Evolutionary conservation across 2,113 vertebrate species (phyloP).

Genomic region (Chaenogobius annularis): DNA sequence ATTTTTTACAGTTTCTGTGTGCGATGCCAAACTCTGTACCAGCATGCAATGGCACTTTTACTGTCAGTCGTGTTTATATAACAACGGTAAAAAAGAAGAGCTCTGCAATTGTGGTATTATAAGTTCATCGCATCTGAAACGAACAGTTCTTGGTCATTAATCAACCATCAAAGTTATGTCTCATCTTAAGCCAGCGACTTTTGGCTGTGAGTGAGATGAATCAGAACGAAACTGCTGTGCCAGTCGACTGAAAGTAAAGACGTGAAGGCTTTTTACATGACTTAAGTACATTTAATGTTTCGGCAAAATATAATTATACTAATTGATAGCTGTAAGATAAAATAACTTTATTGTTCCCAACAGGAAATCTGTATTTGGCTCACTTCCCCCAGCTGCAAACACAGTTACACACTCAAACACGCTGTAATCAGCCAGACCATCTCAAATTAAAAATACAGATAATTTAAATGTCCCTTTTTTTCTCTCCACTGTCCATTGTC

Average conservation of each 20-base stretch:
- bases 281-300: not conserved
- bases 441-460: too few relatives aligned
- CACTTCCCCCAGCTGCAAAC: too few relatives aligned
- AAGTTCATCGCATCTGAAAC: not conserved
- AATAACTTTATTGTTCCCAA: not conserved
- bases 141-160: not conserved
- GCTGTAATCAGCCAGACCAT: too few relatives aligned
- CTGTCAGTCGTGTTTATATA: not conserved
- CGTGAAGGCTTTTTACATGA: not conserved
- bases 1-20: not conserved
- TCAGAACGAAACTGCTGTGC: not conserved
- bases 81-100: not conserved
- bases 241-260: not conserved
- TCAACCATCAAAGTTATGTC: not conserved
- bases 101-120: not conserved
- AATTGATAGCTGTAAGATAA: not conserved
- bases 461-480: too few relatives aligned
- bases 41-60: not conserved
- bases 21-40: not conserved
- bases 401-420: too few relatives aligned
- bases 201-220: not conserved
- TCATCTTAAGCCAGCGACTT: not conserved
- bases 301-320: not conserved
- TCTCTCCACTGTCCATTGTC: too few relatives aligned
- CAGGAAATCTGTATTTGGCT: too few relatives aligned